Percentiles rank a stretch among this genome's conserved stretches.
Conservation (phyloP, 2,888 invertebrate species). For the Harpalus rufipes region DNA sequence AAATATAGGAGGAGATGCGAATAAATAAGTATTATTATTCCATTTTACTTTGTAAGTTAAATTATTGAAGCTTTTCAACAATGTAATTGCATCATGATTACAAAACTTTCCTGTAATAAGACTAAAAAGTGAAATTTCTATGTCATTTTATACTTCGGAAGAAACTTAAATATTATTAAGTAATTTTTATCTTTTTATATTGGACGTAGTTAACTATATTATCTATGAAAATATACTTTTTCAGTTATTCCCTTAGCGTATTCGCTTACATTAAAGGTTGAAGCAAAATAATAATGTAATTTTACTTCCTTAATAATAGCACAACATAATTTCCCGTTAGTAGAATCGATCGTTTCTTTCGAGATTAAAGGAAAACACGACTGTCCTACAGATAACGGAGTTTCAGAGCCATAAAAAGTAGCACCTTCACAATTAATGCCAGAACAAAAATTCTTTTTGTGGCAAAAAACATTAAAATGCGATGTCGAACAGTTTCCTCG, state of each 20-base stretch:
- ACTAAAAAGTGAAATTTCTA: too few relatives aligned
- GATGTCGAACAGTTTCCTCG: neutral
- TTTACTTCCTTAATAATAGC: neutral
- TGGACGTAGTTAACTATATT: neutral
- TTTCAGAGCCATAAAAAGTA: conserved; percentile 19
- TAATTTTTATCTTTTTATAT: neutral
- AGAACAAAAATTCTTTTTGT: conserved; percentile 11
- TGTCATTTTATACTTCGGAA: neutral
- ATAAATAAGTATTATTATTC: too few relatives aligned
- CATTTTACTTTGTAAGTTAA: too few relatives aligned
- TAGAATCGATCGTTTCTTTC: neutral
- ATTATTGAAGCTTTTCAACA: too few relatives aligned
- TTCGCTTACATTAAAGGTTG: neutral
- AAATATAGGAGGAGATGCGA: too few relatives aligned
- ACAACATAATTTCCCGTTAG: neutral
- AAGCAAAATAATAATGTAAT: neutral
- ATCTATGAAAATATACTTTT: neutral
- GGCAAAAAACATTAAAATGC: conserved; percentile 32
- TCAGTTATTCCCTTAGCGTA: neutral
- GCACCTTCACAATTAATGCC: conserved; percentile 36
- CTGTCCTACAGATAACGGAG: neutral
- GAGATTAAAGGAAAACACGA: conserved; percentile 22
- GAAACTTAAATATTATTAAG: neutral
- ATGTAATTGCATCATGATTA: too few relatives aligned
- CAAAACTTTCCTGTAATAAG: too few relatives aligned